Percentiles rank a stretch among this genome's conserved stretches.
These are phyloP conservation scores for Pipistrellus kuhlii DNA, from an alignment of 2,797 vertebrate genomes.

Conservation along the genomic window DNA sequence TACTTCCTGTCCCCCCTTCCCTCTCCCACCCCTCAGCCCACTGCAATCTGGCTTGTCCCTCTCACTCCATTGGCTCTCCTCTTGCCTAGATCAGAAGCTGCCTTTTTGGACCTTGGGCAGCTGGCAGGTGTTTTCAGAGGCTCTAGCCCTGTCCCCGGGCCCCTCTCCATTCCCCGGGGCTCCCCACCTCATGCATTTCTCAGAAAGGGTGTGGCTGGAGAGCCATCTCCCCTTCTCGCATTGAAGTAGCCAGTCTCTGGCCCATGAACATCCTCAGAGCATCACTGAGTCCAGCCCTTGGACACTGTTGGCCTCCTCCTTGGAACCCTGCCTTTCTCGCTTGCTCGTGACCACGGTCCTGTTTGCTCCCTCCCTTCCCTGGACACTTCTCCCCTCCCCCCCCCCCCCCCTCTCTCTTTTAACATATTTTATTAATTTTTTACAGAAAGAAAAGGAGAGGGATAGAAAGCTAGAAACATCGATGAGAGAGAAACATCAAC, in stretches of 20 bases:
- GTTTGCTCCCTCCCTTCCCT: neutral
- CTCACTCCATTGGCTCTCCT: neutral
- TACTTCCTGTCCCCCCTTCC: neutral
- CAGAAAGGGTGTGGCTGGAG: neutral
- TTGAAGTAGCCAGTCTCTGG: neutral
- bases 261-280: neutral
- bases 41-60: neutral
- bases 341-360: neutral
- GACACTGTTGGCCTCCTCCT: neutral
- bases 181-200: neutral
- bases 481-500: too few relatives aligned
- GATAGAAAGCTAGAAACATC: too few relatives aligned
- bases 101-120: neutral
- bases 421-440: too few relatives aligned
- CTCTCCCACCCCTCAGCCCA: neutral
- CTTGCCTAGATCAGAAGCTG: neutral
- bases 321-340: neutral
- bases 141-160: neutral
- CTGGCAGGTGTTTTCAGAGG: slow-evolving; percentile 48
- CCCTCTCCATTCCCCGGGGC: neutral
- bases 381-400: neutral
- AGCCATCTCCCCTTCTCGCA: neutral
- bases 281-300: neutral
- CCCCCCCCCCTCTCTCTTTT: too few relatives aligned
- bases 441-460: too few relatives aligned